These are phyloP conservation scores for Trochalopteron elliotii DNA, from an alignment of 2,113 vertebrate species.

Conservation along the genomic window DNA sequence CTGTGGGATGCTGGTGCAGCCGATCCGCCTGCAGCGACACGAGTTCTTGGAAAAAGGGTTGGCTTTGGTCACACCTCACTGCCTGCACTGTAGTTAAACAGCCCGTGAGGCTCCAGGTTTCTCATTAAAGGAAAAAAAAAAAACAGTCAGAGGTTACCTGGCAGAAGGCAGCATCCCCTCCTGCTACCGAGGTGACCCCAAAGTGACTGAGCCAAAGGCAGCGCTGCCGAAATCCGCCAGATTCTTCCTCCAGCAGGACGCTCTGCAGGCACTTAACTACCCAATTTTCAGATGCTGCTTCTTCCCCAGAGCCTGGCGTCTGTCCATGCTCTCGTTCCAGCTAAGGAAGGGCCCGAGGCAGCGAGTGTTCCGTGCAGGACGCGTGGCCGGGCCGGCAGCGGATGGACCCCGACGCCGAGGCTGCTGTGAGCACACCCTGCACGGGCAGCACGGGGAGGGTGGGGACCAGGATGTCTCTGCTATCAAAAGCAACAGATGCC, in stretches of 20 bases:
- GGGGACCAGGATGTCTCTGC: neutral
- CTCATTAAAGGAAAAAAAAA: neutral
- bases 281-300: conserved; percentile 41
- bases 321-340: neutral
- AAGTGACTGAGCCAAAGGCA: neutral
- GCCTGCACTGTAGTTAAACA: conserved; percentile 41
- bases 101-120: neutral
- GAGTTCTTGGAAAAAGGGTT: neutral
- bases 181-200: neutral
- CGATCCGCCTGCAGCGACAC: accelerated
- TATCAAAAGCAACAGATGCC: conserved; percentile 10
- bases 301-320: conserved; percentile 20
- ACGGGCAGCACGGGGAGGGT: neutral
- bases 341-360: conserved; percentile 3
- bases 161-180: neutral
- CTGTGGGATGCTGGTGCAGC: accelerated
- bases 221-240: neutral
- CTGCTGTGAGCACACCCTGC: neutral
- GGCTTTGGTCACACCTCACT: neutral
- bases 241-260: conserved; percentile 10
- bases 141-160: neutral
- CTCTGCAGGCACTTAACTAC: conserved; percentile 39
- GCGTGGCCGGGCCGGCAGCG: accelerated
- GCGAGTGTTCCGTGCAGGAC: neutral
- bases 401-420: accelerated